phyloP scores from a whole-genome alignment of 2,113 vertebrate genomes.

The Takifugu bimaculatus region DNA sequence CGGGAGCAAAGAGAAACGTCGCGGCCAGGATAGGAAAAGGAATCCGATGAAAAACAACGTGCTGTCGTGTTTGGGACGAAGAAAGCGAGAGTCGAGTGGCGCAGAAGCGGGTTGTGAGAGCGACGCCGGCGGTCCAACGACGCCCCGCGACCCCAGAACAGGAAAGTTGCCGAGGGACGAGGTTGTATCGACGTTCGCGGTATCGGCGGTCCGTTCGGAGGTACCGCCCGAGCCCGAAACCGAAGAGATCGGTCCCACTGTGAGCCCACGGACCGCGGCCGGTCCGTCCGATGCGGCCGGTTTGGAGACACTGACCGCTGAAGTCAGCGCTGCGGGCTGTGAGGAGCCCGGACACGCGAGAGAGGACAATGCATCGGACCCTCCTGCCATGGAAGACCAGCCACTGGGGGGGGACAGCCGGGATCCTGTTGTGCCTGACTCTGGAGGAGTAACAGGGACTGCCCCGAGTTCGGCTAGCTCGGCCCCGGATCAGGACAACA shows the following conservation, averaged over 20 bases:
- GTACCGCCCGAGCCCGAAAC: constrained; percentile 20
- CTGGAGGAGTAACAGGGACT: constrained; percentile 1
- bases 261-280: constrained; percentile 22
- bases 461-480: constrained; percentile 8
- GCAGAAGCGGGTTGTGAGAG: constrained; percentile 18
- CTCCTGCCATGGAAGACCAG: constrained; percentile 69
- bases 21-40: constrained; percentile 34
- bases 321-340: constrained; percentile 40
- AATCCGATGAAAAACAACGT: constrained; percentile 70
- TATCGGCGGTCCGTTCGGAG: constrained; percentile 12
- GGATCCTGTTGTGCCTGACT: constrained; percentile 12
- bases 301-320: constrained; percentile 29
- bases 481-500: constrained; percentile 25
- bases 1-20: constrained; percentile 22
- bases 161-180: constrained; percentile 64
- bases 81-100: constrained; percentile 46
- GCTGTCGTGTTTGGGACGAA: constrained; percentile 56
- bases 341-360: constrained; percentile 30
- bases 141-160: constrained; percentile 55
- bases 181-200: constrained; percentile 44
- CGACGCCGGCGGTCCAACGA: constrained; percentile 35
- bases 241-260: not conserved
- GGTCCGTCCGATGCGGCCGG: constrained; percentile 43
- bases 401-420: constrained; percentile 33
- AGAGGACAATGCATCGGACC: constrained; percentile 67